Evolutionary conservation across 2,113 vertebrate species (phyloP), one percentile per base, ranked within the genome.

Genomic region (Chunga burmeisteri): DNA sequence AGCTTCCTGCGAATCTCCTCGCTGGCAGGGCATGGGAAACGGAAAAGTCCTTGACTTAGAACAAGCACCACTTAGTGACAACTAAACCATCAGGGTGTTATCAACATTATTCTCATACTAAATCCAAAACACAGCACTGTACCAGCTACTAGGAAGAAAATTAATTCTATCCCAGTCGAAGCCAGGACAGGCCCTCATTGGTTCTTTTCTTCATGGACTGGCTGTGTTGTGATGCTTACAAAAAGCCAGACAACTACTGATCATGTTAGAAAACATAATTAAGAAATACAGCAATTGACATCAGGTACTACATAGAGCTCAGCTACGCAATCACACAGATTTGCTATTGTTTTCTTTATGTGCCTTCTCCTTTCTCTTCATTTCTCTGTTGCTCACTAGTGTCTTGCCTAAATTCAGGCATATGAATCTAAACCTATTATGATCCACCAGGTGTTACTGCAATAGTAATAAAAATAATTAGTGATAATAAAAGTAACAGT

Each of bases 391-490:
- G 18, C 32, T 88, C 58, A 66, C 74, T 73, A 44, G 42, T 36
- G 36, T 26, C 81, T 93, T 53, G 29, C 61, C 56, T 81, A 86
- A 77, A 65, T 81, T 81, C 52, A 74, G 55, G 47, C 71, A 81
- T n/a, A 16, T 0, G 11, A 67, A 87, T 42, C 87, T 70, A 93
- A 94, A 72, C 40, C 62, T 80, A 56, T 49, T 38, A 50, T 7
- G 68, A 94, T 82, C 86, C 62, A 94, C 49, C 78, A 93, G 91
- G 93, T 94, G 86, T 63, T 88, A 79, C 19, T 94, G 73, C 77
- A 89, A 62, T 23, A 89, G 93, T 40, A 94, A 91, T 84, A 97
- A 94, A 94, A 97, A 90, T 85, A 89, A 95, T 84, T 82, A 95
- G 81, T 26, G 81, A 88, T 89, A 94, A 96, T 68, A 94, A 95